phyloP scores from a whole-genome alignment of 2,113 vertebrate genomes.

The Pelecanoides urinatrix region DNA sequence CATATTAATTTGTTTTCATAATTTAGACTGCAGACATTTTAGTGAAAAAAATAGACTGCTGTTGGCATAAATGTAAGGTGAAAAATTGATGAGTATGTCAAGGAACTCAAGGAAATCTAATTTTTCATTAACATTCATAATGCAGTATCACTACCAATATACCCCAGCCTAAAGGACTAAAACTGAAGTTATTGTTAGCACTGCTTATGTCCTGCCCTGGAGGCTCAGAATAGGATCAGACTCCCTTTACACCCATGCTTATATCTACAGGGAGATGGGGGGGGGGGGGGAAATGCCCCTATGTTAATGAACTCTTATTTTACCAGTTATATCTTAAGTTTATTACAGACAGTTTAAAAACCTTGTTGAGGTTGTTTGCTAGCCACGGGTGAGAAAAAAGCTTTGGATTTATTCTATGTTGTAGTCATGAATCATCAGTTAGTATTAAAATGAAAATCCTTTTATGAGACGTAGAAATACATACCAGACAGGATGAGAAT shows the following conservation, averaged over 20 bases:
- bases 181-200: not conserved
- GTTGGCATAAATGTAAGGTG: not conserved
- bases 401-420: not conserved
- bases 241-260: not conserved
- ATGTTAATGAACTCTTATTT: not conserved
- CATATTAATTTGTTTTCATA: not conserved
- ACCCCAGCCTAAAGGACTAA: not conserved
- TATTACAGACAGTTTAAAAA: not conserved
- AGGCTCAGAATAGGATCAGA: not conserved
- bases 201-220: not conserved
- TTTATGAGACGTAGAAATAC: not conserved
- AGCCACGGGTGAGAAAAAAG: not conserved
- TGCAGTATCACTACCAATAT: not conserved
- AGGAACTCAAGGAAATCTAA: not conserved
- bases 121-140: conserved; percentile 12
- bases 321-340: not conserved
- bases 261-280: accelerated
- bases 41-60: not conserved
- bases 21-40: not conserved
- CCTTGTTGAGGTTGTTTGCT: not conserved
- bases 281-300: not conserved
- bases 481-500: not conserved
- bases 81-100: not conserved
- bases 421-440: not conserved
- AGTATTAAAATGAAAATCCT: not conserved